Conservation (phyloP, 2,797 vertebrate genomes). For the Leptodactylus fallax region DNA sequence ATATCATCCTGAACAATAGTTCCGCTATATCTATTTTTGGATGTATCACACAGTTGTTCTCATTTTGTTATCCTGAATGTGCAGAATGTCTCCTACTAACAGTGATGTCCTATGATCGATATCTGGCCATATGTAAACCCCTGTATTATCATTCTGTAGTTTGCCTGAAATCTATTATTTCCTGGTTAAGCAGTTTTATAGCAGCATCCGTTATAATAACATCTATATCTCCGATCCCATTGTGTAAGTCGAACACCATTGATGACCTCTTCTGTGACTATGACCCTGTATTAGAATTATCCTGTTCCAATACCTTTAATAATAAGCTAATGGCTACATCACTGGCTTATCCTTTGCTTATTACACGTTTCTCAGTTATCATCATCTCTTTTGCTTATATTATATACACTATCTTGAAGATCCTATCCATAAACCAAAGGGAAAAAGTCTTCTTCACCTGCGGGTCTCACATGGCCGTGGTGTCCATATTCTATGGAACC, state of each 20-base stretch:
- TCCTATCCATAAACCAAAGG: conserved; percentile 7
- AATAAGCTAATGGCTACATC: conserved; percentile 52
- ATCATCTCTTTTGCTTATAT: conserved; percentile 62
- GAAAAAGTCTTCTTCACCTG: neutral
- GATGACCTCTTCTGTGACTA: conserved; percentile 65
- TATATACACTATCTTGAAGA: conserved; percentile 55
- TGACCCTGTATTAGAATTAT: conserved; percentile 59
- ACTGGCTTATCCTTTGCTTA: conserved; percentile 54
- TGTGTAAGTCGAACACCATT: conserved; percentile 32
- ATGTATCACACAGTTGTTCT: too few relatives aligned
- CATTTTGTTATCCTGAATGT: too few relatives aligned
- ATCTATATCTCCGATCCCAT: conserved; percentile 52
- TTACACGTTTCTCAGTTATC: conserved; percentile 55
- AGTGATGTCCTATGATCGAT: conserved; percentile 63
- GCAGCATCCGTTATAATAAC: conserved; percentile 56
- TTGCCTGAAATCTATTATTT: too few relatives aligned
- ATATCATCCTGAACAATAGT: too few relatives aligned
- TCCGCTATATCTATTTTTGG: too few relatives aligned
- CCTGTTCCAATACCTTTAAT: conserved; percentile 60
- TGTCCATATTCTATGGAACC: neutral
- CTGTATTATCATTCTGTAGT: too few relatives aligned
- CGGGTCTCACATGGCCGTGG: neutral
- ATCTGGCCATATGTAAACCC: neutral
- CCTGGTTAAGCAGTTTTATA: neutral
- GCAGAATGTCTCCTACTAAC: conserved; percentile 53